Evolutionary conservation across 2,888 invertebrate genomes (phyloP).

Genomic region (Allolobophora icterica): DNA sequence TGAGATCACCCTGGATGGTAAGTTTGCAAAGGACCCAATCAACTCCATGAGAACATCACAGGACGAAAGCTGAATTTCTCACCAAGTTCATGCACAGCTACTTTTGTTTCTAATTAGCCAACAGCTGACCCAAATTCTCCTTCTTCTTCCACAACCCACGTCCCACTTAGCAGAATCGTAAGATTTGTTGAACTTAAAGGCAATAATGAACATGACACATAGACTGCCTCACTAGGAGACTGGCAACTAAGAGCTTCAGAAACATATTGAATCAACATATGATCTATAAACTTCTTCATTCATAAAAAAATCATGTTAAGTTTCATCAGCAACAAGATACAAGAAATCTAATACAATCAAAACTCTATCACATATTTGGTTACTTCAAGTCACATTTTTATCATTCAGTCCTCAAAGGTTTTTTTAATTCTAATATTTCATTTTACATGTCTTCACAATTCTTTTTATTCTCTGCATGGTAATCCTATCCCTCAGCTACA

Average conservation of each 20-base stretch:
- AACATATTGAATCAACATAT: background rate
- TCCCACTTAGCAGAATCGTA: background rate
- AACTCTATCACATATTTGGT: background rate
- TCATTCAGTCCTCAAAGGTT: background rate
- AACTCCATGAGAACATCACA: background rate
- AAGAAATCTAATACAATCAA: background rate
- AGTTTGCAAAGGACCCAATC: background rate
- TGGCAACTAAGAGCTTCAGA: background rate
- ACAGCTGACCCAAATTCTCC: conserved; percentile 1
- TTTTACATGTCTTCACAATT: background rate
- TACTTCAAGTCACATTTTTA: background rate
- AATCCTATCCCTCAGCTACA: background rate
- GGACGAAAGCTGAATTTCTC: background rate
- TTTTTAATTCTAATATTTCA: background rate
- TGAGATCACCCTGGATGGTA: background rate
- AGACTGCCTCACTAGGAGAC: background rate
- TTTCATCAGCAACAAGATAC: background rate
- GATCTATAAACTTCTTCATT: background rate
- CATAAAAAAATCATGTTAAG: background rate
- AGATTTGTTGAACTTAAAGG: background rate
- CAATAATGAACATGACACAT: background rate
- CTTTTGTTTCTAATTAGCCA: background rate
- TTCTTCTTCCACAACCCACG: background rate
- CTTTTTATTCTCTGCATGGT: background rate
- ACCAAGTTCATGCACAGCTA: background rate